Evolutionary conservation across 2,797 vertebrate genomes (phyloP), one percentile per base, ranked within the genome.

Genomic region (Atherinosoma microstoma): DNA sequence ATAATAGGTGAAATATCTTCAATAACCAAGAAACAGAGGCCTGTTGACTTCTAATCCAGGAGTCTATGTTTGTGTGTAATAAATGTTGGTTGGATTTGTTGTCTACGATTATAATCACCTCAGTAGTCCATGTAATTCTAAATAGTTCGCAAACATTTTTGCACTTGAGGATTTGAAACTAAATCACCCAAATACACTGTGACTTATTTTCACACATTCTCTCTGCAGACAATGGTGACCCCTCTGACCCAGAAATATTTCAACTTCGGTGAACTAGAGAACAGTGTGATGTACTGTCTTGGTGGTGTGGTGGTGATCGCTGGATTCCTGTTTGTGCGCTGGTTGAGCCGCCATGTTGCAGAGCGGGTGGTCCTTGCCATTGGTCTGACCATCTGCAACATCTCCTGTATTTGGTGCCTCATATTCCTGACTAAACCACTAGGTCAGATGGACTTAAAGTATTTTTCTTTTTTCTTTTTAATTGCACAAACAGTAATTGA

Each of bases 261-360:
- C 34, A 83, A 84, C 74, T 97, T 96, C 0, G 93, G 94, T 0
- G 96, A 97, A 87, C 88, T 97, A 84, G 95, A 97, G 91, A 97
- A 97, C 90, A 96, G 96, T 6, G 79, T 96, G 65, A 96, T 97
- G 94, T 97, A 96, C 92, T 95, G 94, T 53, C 75, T 96, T 2
- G 95, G 96, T 18, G 94, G 95, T 0, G 83, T 95, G 64, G 95
- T 96, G 92, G 95, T 97, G 85, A 95, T 97, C 20, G 82, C 91
- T 0, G 94, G 95, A 53, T 97, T 96, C 82, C 80, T 96, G 64
- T 93, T 95, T n/a, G 96, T 97, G 54, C 95, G 93, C 56, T 94
- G 92, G 92, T 79, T 97, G 47, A 95, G 95, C 69, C 66, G 62
- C 7, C 92, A 91, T 6, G 78, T 91, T 5, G 78, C 91, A 0